A percentile compares a stretch with the other conserved stretches of the same genome.
Conservation (phyloP, 2,113 vertebrate genomes). For the Cavia porcellus region DNA sequence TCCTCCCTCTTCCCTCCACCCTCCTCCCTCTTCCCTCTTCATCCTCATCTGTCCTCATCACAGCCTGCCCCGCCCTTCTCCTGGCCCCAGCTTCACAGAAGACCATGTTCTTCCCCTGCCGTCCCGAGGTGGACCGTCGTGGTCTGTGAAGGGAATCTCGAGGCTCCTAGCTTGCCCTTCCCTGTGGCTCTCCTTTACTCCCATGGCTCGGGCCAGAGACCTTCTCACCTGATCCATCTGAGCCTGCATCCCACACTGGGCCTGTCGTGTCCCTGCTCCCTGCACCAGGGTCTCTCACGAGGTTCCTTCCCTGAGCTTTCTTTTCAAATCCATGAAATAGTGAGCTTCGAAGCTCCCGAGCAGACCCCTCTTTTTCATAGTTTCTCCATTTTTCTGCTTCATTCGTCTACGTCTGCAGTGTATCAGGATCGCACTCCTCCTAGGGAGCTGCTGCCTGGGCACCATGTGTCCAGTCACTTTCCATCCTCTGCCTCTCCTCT, state of each 20-base stretch:
- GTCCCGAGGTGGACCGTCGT: accelerated
- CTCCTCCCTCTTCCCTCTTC: no score
- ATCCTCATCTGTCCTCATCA: no score
- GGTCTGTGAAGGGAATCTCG: not conserved
- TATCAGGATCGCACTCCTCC: not conserved
- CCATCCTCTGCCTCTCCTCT: not conserved
- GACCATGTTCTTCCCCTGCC: not conserved
- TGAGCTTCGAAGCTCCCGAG: not conserved
- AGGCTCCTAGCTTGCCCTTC: not conserved
- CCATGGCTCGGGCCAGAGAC: not conserved
- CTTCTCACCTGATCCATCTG: accelerated
- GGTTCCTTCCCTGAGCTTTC: not conserved
- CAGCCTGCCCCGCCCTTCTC: no score
- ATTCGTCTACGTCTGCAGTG: not conserved
- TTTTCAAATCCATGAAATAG: not conserved
- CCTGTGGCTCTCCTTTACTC: not conserved
- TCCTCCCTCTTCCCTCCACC: no score
- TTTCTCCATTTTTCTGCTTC: not conserved
- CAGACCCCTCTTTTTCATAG: not conserved
- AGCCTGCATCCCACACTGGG: accelerated
- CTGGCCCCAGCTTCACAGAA: not conserved
- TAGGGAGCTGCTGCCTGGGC: not conserved
- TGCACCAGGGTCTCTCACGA: not conserved
- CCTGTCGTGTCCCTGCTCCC: accelerated
- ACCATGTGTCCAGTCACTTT: not conserved